Base-by-base conservation (phyloP, 2,888 invertebrate genomes). In the Laspeyria flexula region DNA sequence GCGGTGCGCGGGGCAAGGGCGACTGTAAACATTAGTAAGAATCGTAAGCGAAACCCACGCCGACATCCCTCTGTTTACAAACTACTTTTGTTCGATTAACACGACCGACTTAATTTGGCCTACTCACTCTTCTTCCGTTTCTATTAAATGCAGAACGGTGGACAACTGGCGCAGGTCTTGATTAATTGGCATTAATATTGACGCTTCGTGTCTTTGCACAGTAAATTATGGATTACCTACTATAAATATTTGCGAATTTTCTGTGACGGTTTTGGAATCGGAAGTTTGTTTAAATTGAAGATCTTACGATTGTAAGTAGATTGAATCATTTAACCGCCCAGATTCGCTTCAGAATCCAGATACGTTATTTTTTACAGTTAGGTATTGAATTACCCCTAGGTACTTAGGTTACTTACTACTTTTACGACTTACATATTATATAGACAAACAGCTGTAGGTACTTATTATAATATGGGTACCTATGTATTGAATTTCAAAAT, bases 21-120 rank as follows among this genome's bases (percentile, higher is more conserved):
- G 56, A 71, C 61, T 82, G 85, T 86, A 84, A 86, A 86, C 86
- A 87, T 71, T 79, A 61, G 73, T 66, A 68, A 63, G 69, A 60
- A 63, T 65, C 67, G 71, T 74, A 65, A 65, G 70, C 73, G 73
- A 80, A 83, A 80, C 85, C 77, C 79, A 81, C 83, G 77, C 73
- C 60, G 68, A 59, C 70, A 68, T 71, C 72, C 67, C 69, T 56
- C 55, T 86, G 81, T 86, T 85, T 86, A 85, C 83, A 77, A 81
- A 81, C 76, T 60, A 46, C 65, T 60, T 66, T 68, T 60, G 63
- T 66, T 57, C 46, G 52, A 64, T 61, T 57, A 51, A 48, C 54
- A 48, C 43, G 41, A 44, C 75, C 68, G 72, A 48, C 68, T 44
- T 60, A 63, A 46, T 34, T 48, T 53, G 66, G 67, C 48, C 65